Base-by-base conservation (phyloP, 2,797 vertebrate genomes). In the Cirrhinus mrigala region DNA sequence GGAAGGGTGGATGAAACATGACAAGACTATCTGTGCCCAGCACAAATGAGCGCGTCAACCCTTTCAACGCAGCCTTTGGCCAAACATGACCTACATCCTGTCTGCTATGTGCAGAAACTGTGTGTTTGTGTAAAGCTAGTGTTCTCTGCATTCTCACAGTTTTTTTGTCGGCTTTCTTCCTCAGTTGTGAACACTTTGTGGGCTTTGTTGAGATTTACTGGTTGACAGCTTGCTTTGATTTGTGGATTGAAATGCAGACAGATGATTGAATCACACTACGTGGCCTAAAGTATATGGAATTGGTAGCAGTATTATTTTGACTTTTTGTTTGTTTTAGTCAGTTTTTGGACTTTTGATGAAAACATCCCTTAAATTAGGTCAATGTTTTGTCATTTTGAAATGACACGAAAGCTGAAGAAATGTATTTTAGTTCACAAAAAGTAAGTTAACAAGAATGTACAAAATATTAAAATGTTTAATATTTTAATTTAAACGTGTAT, bases 11-110 rank as follows among this genome's bases (percentile, higher is more conserved):
- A 66, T 76, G 78, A 76, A 85, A 88, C 82, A 82, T 89, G 88
- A 83, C 87, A 85, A 88, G 79, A 84, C 80, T 86, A 86, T 89
- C 87, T 85, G 79, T 64, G 37, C 29, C 76, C 64, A 66, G 70
- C 87, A 88, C 69, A 76, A 82, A 73, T 79, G 80, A 79, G 74
- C 20, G 11, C 76, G 62, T 87, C 85, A 81, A 71, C 84, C 77
- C 84, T 85, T 80, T 54, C 46, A 80, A 82, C 62, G 60, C 64
- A 64, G 62, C 79, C 79, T 66, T 46, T 50, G 66, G 83, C 74
- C 79, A 79, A 82, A 82, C 64, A 69, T 74, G 83, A 88, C 87
- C 87, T 82, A 88, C 74, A 88, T 88, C 24, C 44, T 48, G 66
- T 58, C 29, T 54, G 56, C 73, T 37, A 20, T 40, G 29, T 46